Percentiles rank a stretch among this genome's conserved stretches.
These are phyloP conservation scores for Bedellia somnulentella DNA, from an alignment of 2,888 invertebrate species.

Conservation along the genomic window DNA sequence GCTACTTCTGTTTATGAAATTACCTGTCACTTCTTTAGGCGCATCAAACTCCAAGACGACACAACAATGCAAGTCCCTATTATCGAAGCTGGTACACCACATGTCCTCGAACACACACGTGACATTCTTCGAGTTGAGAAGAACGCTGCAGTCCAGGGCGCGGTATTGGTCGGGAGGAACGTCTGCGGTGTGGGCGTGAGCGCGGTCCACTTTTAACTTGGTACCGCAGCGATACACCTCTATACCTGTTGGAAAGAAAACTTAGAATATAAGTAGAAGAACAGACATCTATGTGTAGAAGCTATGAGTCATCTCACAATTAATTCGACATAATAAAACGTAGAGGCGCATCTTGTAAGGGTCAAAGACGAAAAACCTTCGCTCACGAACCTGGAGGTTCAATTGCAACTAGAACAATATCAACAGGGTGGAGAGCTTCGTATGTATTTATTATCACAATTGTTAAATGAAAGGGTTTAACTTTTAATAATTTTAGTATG, in stretches of 20 bases:
- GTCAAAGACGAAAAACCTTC: too few relatives aligned
- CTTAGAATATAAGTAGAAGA: neutral
- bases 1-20: too few relatives aligned
- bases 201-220: constrained; percentile 24
- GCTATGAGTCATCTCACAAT: too few relatives aligned
- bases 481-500: too few relatives aligned
- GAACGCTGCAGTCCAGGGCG: constrained; percentile 41
- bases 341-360: too few relatives aligned
- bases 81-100: constrained; percentile 58
- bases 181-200: constrained; percentile 33
- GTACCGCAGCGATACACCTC: constrained; percentile 38
- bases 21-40: constrained; percentile 37
- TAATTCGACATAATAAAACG: too few relatives aligned
- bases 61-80: constrained; percentile 32
- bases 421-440: too few relatives aligned
- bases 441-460: too few relatives aligned
- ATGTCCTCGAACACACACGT: constrained; percentile 68
- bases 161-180: constrained; percentile 15
- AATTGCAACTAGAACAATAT: too few relatives aligned
- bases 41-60: constrained; percentile 37
- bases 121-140: constrained; percentile 71
- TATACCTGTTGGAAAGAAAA: constrained; percentile 43
- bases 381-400: too few relatives aligned
- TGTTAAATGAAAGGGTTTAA: too few relatives aligned
- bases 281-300: too few relatives aligned